Percentiles rank a stretch among this genome's conserved stretches.
phyloP scores from a whole-genome alignment of 2,888 invertebrate species.

The Subacronicta megacephala region DNA sequence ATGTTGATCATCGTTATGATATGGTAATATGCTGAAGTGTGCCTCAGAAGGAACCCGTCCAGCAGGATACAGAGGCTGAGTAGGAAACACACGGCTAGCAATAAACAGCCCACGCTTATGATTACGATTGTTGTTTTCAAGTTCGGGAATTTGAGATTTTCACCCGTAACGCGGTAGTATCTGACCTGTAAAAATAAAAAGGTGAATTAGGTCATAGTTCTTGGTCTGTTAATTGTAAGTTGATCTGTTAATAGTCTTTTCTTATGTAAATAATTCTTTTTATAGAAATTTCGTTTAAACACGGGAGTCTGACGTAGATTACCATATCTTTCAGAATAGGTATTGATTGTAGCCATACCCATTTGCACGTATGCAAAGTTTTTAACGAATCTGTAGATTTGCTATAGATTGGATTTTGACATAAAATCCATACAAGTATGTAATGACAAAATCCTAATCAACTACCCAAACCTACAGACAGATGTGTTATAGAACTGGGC shows the following conservation, averaged over 20 bases:
- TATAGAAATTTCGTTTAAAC: too few species aligned
- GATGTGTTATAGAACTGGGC: too few species aligned
- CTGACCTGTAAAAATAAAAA: constrained; percentile 75
- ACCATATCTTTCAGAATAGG: too few species aligned
- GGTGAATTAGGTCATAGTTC: neutral
- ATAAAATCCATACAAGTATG: too few species aligned
- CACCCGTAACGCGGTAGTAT: constrained; percentile 89
- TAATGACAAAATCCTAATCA: too few species aligned
- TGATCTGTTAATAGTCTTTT: neutral
- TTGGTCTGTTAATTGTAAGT: neutral
- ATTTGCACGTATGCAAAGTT: too few species aligned
- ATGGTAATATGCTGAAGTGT: constrained; percentile 91
- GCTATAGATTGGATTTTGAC: too few species aligned
- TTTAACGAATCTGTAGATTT: too few species aligned
- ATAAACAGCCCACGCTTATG: constrained; percentile 90
- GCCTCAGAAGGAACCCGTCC: constrained; percentile 91
- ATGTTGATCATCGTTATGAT: constrained; percentile 93
- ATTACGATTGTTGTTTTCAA: constrained; percentile 90
- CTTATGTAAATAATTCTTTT: neutral
- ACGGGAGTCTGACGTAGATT: too few species aligned
- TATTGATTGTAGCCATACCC: too few species aligned
- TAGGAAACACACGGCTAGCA: constrained; percentile 90
- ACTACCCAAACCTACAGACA: too few species aligned
- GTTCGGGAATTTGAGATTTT: constrained; percentile 90
- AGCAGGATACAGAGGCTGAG: constrained; percentile 90